Conservation (phyloP, 2,888 invertebrate species). For the Merodon equestris region DNA sequence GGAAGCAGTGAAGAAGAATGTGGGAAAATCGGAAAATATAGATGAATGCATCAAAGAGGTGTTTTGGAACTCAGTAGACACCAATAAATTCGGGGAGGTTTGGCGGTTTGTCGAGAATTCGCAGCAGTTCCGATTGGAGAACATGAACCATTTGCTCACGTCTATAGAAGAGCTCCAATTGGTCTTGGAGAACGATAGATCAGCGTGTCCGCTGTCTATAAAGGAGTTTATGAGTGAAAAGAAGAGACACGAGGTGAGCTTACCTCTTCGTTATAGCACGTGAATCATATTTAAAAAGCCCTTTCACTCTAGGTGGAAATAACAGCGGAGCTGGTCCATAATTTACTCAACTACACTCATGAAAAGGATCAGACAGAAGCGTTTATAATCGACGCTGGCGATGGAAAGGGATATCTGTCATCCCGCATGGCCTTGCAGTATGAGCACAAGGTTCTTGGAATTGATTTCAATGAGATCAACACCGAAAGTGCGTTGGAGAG, state of each 20-base stretch:
- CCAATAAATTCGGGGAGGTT: constrained; percentile 65
- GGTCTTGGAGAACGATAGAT: constrained; percentile 72
- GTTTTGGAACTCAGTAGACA: constrained; percentile 79
- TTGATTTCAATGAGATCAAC: constrained; percentile 87
- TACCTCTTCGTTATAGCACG: too few species aligned
- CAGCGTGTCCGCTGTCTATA: constrained; percentile 73
- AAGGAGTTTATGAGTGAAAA: constrained; percentile 89
- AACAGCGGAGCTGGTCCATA: constrained; percentile 82
- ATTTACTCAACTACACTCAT: constrained; percentile 75
- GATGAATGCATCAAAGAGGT: constrained; percentile 78
- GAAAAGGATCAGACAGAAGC: constrained; percentile 13
- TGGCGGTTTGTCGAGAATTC: constrained; percentile 69
- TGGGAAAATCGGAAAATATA: constrained; percentile 78
- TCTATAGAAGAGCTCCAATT: constrained; percentile 75
- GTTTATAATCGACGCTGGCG: constrained; percentile 90
- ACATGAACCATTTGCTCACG: constrained; percentile 70
- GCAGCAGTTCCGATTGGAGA: constrained; percentile 69
- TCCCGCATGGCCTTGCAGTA: constrained; percentile 86
- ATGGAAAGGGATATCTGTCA: constrained; percentile 93
- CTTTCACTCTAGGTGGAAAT: constrained; percentile 81
- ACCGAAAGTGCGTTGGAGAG: constrained; percentile 83
- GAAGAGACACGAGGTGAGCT: constrained; percentile 87
- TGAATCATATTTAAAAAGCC: constrained; percentile 2
- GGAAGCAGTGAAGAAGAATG: constrained; percentile 79
- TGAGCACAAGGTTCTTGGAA: constrained; percentile 86